Conservation (phyloP, 2,113 vertebrate genomes). For the Glaucidium brasilianum region DNA sequence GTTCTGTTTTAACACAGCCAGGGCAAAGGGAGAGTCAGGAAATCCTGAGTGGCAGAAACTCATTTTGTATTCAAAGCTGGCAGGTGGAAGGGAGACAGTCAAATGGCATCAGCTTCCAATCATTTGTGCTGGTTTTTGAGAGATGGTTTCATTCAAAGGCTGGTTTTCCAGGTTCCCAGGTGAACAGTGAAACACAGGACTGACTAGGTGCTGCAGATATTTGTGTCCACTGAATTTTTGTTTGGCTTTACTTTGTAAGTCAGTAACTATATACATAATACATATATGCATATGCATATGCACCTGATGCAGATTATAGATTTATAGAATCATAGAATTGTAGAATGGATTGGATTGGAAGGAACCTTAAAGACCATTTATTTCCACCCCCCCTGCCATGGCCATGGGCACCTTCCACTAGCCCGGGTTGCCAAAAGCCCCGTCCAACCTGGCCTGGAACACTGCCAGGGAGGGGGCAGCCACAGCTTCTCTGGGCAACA, state of each 20-base stretch:
- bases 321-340: too few relatives aligned
- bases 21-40: not conserved
- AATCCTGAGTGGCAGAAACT: not conserved
- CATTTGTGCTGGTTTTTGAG: not conserved
- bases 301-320: not conserved
- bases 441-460: too few relatives aligned
- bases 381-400: too few relatives aligned
- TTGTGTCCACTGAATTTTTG: not conserved
- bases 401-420: too few relatives aligned
- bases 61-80: not conserved
- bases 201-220: not conserved
- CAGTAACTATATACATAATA: not conserved
- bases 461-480: too few relatives aligned
- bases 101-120: not conserved
- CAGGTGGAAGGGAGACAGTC: fast-evolving
- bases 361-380: too few relatives aligned
- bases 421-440: too few relatives aligned
- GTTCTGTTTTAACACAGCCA: not conserved
- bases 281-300: not conserved
- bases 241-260: not conserved
- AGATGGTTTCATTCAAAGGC: not conserved
- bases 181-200: not conserved
- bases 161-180: not conserved
- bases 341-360: too few relatives aligned
- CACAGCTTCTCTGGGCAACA: too few relatives aligned